Evolutionary conservation across 2,113 vertebrate genomes (phyloP).

Genomic region (Electrona antarctica): DNA sequence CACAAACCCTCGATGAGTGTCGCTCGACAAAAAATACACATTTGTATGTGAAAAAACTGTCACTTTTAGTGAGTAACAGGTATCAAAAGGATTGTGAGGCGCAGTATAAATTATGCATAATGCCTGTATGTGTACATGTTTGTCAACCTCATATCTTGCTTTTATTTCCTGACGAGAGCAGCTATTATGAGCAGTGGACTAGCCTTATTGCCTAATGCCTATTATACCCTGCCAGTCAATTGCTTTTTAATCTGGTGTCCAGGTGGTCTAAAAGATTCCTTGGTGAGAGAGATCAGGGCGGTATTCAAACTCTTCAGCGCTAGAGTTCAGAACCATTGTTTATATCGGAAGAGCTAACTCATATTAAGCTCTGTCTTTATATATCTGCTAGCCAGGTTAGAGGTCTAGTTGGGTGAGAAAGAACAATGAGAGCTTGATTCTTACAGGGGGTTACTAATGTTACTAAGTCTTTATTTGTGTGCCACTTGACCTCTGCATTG

Average conservation of each 20-base stretch:
- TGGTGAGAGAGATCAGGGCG: too few relatives aligned
- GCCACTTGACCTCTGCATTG: constrained; percentile 16
- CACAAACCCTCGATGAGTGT: too few relatives aligned
- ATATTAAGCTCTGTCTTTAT: constrained; percentile 29
- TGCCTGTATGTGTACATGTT: constrained; percentile 36
- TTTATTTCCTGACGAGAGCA: constrained; percentile 34
- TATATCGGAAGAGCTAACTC: constrained; percentile 33
- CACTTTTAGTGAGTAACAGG: too few relatives aligned
- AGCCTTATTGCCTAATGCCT: background rate
- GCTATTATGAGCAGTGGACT: constrained; percentile 12
- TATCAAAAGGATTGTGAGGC: too few relatives aligned
- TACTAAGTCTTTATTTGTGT: constrained; percentile 21
- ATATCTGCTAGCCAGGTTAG: background rate
- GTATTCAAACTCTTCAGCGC: too few relatives aligned
- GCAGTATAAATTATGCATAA: background rate
- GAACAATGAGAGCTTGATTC: background rate
- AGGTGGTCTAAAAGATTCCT: too few relatives aligned
- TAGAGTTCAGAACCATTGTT: too few relatives aligned
- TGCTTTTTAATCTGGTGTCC: too few relatives aligned
- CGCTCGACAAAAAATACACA: too few relatives aligned
- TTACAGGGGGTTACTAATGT: constrained; percentile 17
- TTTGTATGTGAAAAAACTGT: too few relatives aligned
- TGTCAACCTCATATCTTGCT: constrained; percentile 21
- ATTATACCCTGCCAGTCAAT: too few relatives aligned
- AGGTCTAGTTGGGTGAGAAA: constrained; percentile 13